These are phyloP conservation scores for Harmothoe impar DNA, from an alignment of 2,888 invertebrate species.

Conservation along the genomic window DNA sequence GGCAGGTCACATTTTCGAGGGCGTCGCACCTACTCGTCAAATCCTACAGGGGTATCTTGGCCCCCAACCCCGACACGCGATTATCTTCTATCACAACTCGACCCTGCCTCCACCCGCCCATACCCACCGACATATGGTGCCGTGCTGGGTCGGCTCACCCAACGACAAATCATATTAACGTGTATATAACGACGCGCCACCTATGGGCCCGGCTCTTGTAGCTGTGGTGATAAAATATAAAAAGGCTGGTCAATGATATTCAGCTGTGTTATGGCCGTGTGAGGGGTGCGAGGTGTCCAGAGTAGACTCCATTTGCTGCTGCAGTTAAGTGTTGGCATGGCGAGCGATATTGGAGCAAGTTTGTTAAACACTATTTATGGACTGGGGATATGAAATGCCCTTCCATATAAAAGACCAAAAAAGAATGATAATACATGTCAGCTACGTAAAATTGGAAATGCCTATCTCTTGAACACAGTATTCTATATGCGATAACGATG, in stretches of 20 bases:
- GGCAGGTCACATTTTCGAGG: no score
- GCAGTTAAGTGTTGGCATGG: neutral
- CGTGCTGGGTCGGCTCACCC: neutral
- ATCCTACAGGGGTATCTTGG: neutral
- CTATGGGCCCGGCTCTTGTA: neutral
- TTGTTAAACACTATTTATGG: no score
- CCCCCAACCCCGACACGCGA: neutral
- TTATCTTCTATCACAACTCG: neutral
- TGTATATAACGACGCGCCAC: neutral
- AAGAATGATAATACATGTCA: no score
- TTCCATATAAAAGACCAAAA: no score
- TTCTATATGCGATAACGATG: no score
- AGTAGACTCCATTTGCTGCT: no score
- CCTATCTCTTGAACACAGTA: no score
- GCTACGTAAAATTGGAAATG: no score
- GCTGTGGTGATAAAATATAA: conserved; percentile 6
- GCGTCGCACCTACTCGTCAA: no score
- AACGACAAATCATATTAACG: conserved; percentile 10
- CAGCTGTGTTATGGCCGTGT: neutral
- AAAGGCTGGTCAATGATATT: conserved; percentile 1
- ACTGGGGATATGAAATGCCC: no score
- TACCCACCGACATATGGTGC: neutral
- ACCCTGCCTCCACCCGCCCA: neutral
- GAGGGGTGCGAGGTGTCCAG: neutral
- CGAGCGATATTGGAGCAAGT: neutral